These are phyloP conservation scores for Petaurus breviceps DNA, from an alignment of 2,113 vertebrate species.

Conservation along the genomic window DNA sequence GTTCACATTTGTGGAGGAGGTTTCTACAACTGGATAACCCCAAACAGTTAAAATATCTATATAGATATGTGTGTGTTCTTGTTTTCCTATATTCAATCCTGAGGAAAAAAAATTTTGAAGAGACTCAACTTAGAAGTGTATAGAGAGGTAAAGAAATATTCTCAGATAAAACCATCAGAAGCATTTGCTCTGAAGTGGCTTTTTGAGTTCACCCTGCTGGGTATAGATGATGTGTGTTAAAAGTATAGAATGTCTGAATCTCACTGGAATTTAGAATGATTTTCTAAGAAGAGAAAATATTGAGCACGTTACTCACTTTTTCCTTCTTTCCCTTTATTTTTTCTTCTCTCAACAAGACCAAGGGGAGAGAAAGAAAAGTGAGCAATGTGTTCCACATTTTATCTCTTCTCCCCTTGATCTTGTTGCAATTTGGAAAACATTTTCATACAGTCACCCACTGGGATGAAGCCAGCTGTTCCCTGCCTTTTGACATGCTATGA, in stretches of 20 bases:
- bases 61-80: neutral
- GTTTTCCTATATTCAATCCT: neutral
- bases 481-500: conserved; percentile 60
- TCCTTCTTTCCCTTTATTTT: neutral
- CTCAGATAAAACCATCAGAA: neutral
- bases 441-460: conserved; percentile 28
- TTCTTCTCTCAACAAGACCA: neutral
- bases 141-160: neutral
- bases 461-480: conserved; percentile 53
- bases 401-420: neutral
- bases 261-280: conserved; percentile 28
- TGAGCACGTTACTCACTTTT: neutral
- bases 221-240: neutral
- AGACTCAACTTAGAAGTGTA: neutral
- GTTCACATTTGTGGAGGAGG: neutral
- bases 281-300: neutral
- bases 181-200: neutral
- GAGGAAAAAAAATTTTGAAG: neutral
- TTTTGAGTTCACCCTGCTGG: neutral
- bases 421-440: conserved; percentile 26
- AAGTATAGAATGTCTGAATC: neutral
- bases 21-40: neutral
- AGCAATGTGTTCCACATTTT: neutral
- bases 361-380: neutral
- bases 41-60: neutral